phyloP scores from a whole-genome alignment of 2,888 invertebrate species.

The Polymixis lichenea region DNA sequence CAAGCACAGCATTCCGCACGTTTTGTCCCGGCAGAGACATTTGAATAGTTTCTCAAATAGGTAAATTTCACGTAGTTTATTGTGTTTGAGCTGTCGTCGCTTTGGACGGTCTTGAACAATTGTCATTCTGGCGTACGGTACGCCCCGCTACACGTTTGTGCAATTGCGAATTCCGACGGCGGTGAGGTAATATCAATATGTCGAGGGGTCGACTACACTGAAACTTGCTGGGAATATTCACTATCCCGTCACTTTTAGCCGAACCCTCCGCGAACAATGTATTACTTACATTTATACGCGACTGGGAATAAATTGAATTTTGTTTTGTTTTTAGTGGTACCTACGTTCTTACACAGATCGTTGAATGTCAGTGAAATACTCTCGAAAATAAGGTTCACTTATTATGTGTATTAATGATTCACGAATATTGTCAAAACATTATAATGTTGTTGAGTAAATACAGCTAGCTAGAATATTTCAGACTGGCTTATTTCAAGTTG shows the following conservation, averaged over 20 bases:
- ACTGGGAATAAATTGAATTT: slow-evolving; percentile 27
- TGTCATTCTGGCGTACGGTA: slow-evolving; percentile 70
- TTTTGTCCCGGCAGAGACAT: slow-evolving; percentile 56
- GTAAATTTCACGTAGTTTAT: slow-evolving; percentile 72
- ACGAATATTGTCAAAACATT: not conserved
- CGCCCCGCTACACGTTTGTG: slow-evolving; percentile 65
- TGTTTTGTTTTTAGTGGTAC: slow-evolving; percentile 15
- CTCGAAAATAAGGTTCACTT: not conserved
- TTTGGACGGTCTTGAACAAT: slow-evolving; percentile 68
- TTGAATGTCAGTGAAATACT: not conserved
- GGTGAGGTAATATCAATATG: slow-evolving; percentile 75
- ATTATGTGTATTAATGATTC: not conserved
- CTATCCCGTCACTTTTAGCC: slow-evolving; percentile 55
- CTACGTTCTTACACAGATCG: not conserved
- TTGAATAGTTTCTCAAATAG: slow-evolving; percentile 65
- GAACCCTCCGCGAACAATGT: slow-evolving; percentile 43
- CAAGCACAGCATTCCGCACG: slow-evolving; percentile 44
- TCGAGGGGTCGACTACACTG: slow-evolving; percentile 64
- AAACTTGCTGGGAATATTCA: slow-evolving; percentile 64
- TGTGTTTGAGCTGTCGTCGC: slow-evolving; percentile 72
- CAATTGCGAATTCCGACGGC: slow-evolving; percentile 75
- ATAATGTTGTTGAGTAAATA: no score
- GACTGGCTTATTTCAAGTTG: no score
- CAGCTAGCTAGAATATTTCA: no score
- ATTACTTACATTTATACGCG: slow-evolving; percentile 50